A percentile compares a stretch with the other conserved stretches of the same genome.
These are phyloP conservation scores for Drosophila melanogaster DNA, from an alignment of 1,140 invertebrate species.

Conservation along the genomic window Release_6_plus_ISO1_MT NT_033779.5:21119001-21119500, in stretches of 20 bases:
- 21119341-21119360: too few species aligned
- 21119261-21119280: constrained; percentile 1
- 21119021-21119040: background rate
- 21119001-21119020: constrained; percentile 18
- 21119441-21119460: constrained; percentile 4
- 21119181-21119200: background rate
- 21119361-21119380: background rate
- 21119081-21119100: constrained; percentile 22
- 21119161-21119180: constrained; percentile 53
- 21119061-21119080: constrained; percentile 42
- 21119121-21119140: constrained; percentile 13
- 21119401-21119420: background rate
- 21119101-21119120: constrained; percentile 44
- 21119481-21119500: constrained; percentile 11
- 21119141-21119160: constrained; percentile 54
- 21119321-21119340: too few species aligned
- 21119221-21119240: constrained; percentile 29
- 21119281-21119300: background rate
- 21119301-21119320: background rate
- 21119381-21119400: background rate
- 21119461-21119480: constrained; percentile 15
- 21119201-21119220: constrained; percentile 7
- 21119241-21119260: constrained; percentile 7
- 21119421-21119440: background rate
- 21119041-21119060: background rate